These are phyloP conservation scores for Andricus quercusramuli DNA, from an alignment of 2,888 invertebrate genomes.

Conservation along the genomic window DNA sequence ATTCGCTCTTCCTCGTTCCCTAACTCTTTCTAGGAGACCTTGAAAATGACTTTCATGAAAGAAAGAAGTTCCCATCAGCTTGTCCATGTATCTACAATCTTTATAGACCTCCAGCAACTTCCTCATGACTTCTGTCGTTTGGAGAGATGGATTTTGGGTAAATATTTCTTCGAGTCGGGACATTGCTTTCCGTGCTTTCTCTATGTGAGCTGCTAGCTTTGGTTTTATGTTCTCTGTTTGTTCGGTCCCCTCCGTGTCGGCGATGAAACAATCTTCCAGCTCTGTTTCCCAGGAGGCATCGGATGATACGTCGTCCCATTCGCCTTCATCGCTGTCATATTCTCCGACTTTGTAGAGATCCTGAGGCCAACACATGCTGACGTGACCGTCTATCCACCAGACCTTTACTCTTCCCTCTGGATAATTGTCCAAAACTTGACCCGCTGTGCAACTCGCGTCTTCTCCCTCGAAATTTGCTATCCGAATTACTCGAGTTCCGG, in stretches of 20 bases:
- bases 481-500: slow-evolving; percentile 93
- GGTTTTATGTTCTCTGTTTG: slow-evolving; percentile 78
- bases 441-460: slow-evolving; percentile 87
- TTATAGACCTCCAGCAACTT: slow-evolving; percentile 90
- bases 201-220: slow-evolving; percentile 87
- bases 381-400: slow-evolving; percentile 94
- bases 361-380: slow-evolving; percentile 95
- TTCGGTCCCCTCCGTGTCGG: slow-evolving; percentile 79
- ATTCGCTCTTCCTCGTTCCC: slow-evolving; percentile 86
- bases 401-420: slow-evolving; percentile 92
- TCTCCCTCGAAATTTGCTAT: slow-evolving; percentile 89
- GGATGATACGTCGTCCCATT: slow-evolving; percentile 86
- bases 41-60: slow-evolving; percentile 91
- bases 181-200: slow-evolving; percentile 88
- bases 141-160: slow-evolving; percentile 86
- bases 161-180: slow-evolving; percentile 89
- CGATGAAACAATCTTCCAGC: slow-evolving; percentile 81
- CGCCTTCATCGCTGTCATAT: slow-evolving; percentile 88
- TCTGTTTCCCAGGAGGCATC: slow-evolving; percentile 93
- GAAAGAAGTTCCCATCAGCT: slow-evolving; percentile 90
- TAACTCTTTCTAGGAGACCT: slow-evolving; percentile 87
- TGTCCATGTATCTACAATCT: slow-evolving; percentile 92
- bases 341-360: slow-evolving; percentile 91
- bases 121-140: slow-evolving; percentile 89
- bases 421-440: slow-evolving; percentile 94